Conservation (phyloP, 2,888 invertebrate species). For the Trichogramma evanescens region DNA sequence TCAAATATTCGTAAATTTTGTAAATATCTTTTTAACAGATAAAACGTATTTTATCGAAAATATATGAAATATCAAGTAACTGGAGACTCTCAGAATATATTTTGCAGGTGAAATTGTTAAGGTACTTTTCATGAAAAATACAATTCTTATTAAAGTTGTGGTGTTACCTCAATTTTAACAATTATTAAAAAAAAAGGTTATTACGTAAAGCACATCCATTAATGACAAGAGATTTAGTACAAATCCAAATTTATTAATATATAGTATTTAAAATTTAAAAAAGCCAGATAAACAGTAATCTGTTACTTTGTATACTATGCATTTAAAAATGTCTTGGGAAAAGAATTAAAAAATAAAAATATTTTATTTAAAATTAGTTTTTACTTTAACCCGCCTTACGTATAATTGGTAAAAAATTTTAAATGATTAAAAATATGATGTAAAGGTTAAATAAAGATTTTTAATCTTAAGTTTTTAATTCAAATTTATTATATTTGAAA, state of each 20-base stretch:
- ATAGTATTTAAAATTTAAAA: constrained; percentile 13
- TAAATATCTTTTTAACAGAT: constrained; percentile 23
- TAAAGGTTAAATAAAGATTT: no score
- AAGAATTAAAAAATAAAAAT: constrained; percentile 27
- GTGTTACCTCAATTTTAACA: no score
- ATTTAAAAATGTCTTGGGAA: constrained; percentile 22
- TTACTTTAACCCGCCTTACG: background rate
- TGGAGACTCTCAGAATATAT: constrained; percentile 33
- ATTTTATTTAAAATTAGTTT: constrained; percentile 28
- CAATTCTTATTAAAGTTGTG: background rate
- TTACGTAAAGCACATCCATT: constrained; percentile 19
- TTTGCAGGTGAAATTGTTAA: constrained; percentile 27
- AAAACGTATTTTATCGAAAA: constrained; percentile 24
- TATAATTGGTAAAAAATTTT: no score
- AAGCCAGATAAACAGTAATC: constrained; percentile 10
- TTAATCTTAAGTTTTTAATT: no score
- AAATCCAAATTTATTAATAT: constrained; percentile 28
- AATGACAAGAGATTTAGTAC: constrained; percentile 28
- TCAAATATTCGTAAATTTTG: constrained; percentile 20
- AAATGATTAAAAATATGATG: no score
- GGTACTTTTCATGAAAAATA: constrained; percentile 10
- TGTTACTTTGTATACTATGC: constrained; percentile 24
- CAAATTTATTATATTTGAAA: constrained; percentile 21
- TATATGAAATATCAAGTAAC: constrained; percentile 27
- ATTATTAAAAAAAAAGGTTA: constrained; percentile 6